Percentiles rank a stretch among this genome's conserved stretches.
Conservation (phyloP, 1,140 invertebrate genomes). For the Dreissena rostriformis region DNA sequence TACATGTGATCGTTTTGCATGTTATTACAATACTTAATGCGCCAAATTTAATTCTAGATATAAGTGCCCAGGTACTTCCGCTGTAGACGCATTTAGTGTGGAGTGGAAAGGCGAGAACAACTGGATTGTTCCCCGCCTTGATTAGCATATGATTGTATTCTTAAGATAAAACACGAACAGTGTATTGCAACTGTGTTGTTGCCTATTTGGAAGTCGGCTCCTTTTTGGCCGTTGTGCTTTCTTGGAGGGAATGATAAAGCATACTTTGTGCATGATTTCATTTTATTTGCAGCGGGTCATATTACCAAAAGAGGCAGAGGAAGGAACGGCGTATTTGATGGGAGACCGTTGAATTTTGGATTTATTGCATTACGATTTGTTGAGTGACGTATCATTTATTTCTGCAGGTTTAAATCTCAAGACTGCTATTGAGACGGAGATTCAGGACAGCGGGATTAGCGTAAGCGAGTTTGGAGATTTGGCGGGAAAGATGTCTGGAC, state of each 20-base stretch:
- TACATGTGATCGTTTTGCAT: slow-evolving; percentile 26
- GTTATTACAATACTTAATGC: slow-evolving; percentile 37
- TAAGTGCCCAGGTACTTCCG: slow-evolving; percentile 35
- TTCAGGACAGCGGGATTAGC: neutral
- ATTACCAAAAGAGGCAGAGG: slow-evolving; percentile 9
- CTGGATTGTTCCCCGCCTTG: slow-evolving; percentile 37
- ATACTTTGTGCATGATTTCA: slow-evolving; percentile 5
- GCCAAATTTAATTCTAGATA: slow-evolving; percentile 37
- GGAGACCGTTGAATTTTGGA: slow-evolving; percentile 8
- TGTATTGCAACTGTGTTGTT: slow-evolving; percentile 6
- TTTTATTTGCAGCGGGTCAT: neutral
- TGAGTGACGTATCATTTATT: neutral
- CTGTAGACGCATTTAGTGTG: slow-evolving; percentile 32
- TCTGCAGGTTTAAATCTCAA: slow-evolving; percentile 15
- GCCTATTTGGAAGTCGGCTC: slow-evolving; percentile 28
- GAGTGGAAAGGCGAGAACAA: neutral
- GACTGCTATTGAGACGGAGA: neutral
- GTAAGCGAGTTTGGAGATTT: neutral
- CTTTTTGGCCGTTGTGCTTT: slow-evolving; percentile 9
- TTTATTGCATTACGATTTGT: slow-evolving; percentile 11
- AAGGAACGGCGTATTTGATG: slow-evolving; percentile 29
- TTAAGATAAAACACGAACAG: neutral
- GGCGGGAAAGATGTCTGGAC: slow-evolving; percentile 7
- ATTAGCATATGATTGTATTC: slow-evolving; percentile 2
- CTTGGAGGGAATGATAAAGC: neutral